Conservation (phyloP, 2,888 invertebrate genomes). For the Sesia apiformis region DNA sequence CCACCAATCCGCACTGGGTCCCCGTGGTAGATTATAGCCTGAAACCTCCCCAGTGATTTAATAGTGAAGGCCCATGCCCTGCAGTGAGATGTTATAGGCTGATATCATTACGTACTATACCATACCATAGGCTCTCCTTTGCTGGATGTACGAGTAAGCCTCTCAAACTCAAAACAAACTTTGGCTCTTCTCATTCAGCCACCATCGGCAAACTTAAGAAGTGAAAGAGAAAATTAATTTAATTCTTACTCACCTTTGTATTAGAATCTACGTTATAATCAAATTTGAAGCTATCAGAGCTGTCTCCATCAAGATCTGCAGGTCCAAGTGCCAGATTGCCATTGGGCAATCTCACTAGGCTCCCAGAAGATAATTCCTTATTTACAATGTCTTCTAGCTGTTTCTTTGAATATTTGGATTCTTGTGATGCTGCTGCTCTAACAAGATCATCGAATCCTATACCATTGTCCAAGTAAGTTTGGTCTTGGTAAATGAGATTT, state of each 20-base stretch:
- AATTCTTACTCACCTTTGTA: constrained; percentile 40
- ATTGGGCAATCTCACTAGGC: constrained; percentile 78
- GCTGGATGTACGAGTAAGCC: too few species aligned
- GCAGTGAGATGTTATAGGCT: too few species aligned
- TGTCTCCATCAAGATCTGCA: constrained; percentile 72
- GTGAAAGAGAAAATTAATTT: too few species aligned
- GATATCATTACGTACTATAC: too few species aligned
- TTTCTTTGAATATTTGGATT: constrained; percentile 77
- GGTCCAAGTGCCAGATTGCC: constrained; percentile 81
- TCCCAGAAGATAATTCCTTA: constrained; percentile 81
- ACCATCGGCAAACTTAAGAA: too few species aligned
- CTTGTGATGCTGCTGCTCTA: constrained; percentile 77
- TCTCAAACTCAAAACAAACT: too few species aligned
- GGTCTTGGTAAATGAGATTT: constrained; percentile 81
- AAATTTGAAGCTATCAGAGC: constrained; percentile 66
- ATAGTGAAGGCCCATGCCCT: too few species aligned
- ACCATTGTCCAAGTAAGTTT: constrained; percentile 81
- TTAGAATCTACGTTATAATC: constrained; percentile 56
- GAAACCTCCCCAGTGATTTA: too few species aligned
- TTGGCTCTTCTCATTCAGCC: too few species aligned
- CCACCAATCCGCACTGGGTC: too few species aligned
- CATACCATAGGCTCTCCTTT: too few species aligned
- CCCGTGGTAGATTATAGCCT: too few species aligned
- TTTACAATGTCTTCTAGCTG: constrained; percentile 78
- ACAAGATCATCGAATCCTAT: constrained; percentile 81